phyloP scores from a whole-genome alignment of 2,113 vertebrate genomes.

The Sardina pilchardus region DNA sequence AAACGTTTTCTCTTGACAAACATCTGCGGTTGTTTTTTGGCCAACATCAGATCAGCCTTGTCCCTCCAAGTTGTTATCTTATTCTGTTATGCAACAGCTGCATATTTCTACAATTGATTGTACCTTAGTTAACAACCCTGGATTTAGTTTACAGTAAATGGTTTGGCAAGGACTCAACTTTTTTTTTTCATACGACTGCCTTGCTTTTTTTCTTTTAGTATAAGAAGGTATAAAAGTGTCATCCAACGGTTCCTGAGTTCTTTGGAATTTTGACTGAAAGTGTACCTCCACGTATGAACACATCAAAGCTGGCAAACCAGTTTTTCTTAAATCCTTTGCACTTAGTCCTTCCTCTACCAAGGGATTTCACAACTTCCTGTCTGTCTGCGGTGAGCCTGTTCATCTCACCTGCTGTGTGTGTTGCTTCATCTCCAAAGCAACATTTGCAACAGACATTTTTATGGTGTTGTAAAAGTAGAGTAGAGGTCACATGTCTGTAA shows the following conservation, averaged over 20 bases:
- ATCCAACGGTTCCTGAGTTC: background rate
- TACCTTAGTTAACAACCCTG: background rate
- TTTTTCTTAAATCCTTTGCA: background rate
- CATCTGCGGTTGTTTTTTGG: background rate
- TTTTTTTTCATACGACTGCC: background rate
- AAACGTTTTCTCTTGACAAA: background rate
- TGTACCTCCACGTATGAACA: background rate
- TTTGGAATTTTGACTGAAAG: background rate
- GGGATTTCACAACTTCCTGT: background rate
- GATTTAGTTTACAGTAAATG: background rate
- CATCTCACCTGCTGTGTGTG: background rate
- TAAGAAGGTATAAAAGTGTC: background rate
- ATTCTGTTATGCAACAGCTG: background rate
- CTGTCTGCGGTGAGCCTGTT: background rate
- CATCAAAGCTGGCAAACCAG: background rate
- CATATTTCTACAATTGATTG: background rate
- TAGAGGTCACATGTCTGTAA: background rate
- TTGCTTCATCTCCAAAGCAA: background rate
- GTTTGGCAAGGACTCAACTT: background rate
- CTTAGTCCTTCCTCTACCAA: background rate
- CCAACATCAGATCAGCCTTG: conserved; percentile 5
- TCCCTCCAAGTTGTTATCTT: background rate
- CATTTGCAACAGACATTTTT: background rate
- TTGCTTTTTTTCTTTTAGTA: too few relatives aligned
- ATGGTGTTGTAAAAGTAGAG: background rate